Percentiles rank a stretch among this genome's conserved stretches.
These are phyloP conservation scores for Drymodes brunneopygia DNA, from an alignment of 2,113 vertebrate genomes.

Conservation along the genomic window DNA sequence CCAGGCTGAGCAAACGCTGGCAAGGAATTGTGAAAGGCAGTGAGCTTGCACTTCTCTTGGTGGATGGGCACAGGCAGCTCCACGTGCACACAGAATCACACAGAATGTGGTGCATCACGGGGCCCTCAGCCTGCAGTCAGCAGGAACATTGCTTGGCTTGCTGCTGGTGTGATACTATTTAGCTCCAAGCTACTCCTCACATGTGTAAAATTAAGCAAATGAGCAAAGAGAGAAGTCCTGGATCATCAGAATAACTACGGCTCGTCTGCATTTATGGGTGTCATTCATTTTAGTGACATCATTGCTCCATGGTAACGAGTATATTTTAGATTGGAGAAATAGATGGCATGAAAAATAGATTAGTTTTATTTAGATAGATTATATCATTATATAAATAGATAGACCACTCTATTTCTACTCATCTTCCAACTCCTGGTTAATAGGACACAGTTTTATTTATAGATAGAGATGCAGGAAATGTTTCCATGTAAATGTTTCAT, in stretches of 20 bases:
- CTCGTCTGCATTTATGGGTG: slow-evolving; percentile 64
- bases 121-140: not conserved
- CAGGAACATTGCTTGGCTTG: not conserved
- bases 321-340: slow-evolving; percentile 62
- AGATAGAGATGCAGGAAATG: slow-evolving; percentile 12
- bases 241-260: slow-evolving; percentile 63
- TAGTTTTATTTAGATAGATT: slow-evolving; percentile 67
- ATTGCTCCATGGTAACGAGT: slow-evolving; percentile 66
- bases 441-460: slow-evolving; percentile 62
- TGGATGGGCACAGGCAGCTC: not conserved
- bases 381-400: slow-evolving; percentile 64
- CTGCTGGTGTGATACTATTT: slow-evolving; percentile 1
- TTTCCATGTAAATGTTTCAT: slow-evolving; percentile 54
- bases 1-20: not conserved
- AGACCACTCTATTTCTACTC: slow-evolving; percentile 61
- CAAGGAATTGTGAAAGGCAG: not conserved
- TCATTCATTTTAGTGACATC: slow-evolving; percentile 67
- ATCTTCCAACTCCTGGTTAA: slow-evolving; percentile 61
- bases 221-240: slow-evolving; percentile 56
- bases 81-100: not conserved
- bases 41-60: not conserved
- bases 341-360: slow-evolving; percentile 66
- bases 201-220: slow-evolving; percentile 59
- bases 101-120: rapidly evolving
- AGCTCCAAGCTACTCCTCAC: slow-evolving; percentile 42